Percentiles rank a stretch among this genome's conserved stretches.
Conservation (phyloP, 2,888 invertebrate species). For the Thecophora atra region DNA sequence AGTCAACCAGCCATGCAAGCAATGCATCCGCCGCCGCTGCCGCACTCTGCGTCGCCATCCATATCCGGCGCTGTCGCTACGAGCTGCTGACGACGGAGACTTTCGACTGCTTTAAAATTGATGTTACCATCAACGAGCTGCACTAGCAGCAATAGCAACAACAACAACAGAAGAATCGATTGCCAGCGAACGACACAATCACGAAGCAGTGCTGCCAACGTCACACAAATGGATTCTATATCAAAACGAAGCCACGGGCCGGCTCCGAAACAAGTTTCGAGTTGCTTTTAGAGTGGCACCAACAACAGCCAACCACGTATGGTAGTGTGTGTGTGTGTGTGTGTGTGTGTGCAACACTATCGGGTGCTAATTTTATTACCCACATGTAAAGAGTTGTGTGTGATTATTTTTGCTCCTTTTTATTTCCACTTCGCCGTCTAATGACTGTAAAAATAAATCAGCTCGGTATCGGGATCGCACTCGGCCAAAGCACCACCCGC, state of each 20-base stretch:
- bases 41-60: neutral
- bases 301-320: slow-evolving; percentile 14
- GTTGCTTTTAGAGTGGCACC: slow-evolving; percentile 2
- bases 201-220: neutral
- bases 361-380: slow-evolving; percentile 30
- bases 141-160: neutral
- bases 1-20: slow-evolving; percentile 13
- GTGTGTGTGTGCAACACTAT: slow-evolving; percentile 14
- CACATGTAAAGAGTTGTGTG: slow-evolving; percentile 22
- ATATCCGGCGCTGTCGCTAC: neutral
- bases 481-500: neutral
- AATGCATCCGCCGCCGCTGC: neutral
- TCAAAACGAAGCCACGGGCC: slow-evolving; percentile 7
- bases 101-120: slow-evolving; percentile 24
- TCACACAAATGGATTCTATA: slow-evolving; percentile 2
- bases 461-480: slow-evolving; percentile 1
- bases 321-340: neutral
- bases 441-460: slow-evolving; percentile 6
- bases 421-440: neutral
- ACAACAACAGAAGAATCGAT: neutral
- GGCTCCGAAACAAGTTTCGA: slow-evolving; percentile 8
- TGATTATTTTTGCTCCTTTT: neutral
- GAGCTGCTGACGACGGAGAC: slow-evolving; percentile 15
- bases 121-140: neutral
- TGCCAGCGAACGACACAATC: neutral